Evolutionary conservation across 1,140 invertebrate genomes (phyloP).

Genomic region (Cherax quadricarinatus): DNA sequence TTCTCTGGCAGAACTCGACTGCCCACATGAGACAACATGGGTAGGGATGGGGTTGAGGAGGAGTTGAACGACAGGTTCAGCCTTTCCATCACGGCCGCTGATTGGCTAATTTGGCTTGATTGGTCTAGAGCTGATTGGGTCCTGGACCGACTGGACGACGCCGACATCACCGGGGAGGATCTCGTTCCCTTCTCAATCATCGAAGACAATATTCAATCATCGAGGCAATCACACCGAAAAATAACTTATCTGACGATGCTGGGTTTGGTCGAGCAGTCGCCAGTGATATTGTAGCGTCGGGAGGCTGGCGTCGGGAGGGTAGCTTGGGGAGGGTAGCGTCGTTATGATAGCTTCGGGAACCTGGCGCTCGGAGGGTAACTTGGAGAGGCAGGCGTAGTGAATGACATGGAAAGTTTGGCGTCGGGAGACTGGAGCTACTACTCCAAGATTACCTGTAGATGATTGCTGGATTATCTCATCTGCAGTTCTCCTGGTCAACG

Average conservation of each 20-base stretch:
- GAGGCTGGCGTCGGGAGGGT: background rate
- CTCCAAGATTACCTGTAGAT: no score
- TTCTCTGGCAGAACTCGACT: background rate
- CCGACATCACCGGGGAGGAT: constrained; percentile 1
- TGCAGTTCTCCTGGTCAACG: no score
- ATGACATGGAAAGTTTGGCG: no score
- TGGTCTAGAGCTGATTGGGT: constrained; percentile 15
- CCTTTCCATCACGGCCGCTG: constrained; percentile 5
- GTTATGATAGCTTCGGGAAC: background rate
- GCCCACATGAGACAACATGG: background rate
- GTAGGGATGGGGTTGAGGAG: background rate
- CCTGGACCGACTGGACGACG: background rate
- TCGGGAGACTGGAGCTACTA: no score
- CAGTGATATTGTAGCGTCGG: background rate
- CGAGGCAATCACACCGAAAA: background rate
- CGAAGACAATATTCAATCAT: constrained; percentile 15
- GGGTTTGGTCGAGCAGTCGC: background rate
- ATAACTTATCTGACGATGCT: background rate
- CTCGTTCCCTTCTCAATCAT: background rate
- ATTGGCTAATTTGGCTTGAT: constrained; percentile 18
- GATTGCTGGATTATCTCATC: no score
- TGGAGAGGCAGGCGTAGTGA: no score
- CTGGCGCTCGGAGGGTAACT: no score
- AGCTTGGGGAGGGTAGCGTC: background rate
- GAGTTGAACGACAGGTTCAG: background rate